Evolutionary conservation across 1,140 invertebrate genomes (phyloP).

Genomic region (Hormaphis cornu): DNA sequence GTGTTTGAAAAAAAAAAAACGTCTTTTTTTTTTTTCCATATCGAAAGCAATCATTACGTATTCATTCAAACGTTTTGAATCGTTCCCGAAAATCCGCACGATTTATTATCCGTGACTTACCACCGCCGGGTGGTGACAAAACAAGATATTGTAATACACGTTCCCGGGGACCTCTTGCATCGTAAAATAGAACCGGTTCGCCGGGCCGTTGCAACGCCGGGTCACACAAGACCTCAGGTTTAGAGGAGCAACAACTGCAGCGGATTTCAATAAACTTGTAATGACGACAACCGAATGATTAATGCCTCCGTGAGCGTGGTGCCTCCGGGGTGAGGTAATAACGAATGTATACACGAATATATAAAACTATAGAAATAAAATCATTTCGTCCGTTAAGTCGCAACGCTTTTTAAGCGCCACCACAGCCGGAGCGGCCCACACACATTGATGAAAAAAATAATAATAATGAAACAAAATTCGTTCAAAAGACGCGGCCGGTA

Average conservation of each 20-base stretch:
- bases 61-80: conserved; percentile 23
- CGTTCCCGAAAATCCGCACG: conserved; percentile 14
- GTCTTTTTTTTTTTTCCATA: background rate
- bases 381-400: conserved; percentile 18
- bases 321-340: background rate
- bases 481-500: background rate
- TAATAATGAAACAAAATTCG: background rate
- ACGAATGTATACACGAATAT: background rate
- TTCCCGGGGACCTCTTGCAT: background rate
- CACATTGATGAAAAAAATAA: conserved; percentile 11
- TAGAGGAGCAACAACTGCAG: background rate
- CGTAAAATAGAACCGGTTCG: conserved; percentile 22
- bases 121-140: conserved; percentile 19
- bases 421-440: conserved; percentile 12
- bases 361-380: conserved; percentile 3
- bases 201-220: background rate
- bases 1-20: conserved; percentile 1
- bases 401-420: conserved; percentile 29
- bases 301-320: conserved; percentile 18
- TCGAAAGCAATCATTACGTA: background rate
- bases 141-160: conserved; percentile 10
- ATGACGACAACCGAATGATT: conserved; percentile 31
- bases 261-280: conserved; percentile 32
- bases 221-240: background rate
- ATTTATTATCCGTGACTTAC: conserved; percentile 22